A percentile compares a stretch with the other conserved stretches of the same genome.
phyloP scores from a whole-genome alignment of 2,888 invertebrate genomes.

The Zele albiditarsus region DNA sequence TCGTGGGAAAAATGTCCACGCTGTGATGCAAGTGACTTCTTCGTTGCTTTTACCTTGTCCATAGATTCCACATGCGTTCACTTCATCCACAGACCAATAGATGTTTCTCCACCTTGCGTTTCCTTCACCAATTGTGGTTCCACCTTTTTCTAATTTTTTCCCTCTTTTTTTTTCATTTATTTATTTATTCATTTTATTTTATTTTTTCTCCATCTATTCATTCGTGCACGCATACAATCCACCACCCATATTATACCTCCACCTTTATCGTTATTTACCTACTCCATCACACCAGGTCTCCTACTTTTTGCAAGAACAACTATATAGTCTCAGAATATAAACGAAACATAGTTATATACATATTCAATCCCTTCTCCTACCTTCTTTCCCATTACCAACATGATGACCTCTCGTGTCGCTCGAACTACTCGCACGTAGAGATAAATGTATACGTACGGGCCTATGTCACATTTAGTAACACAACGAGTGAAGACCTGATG shows the following conservation, averaged over 20 bases:
- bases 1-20: slow-evolving; percentile 55
- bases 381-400: slow-evolving; percentile 57
- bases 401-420: slow-evolving; percentile 71
- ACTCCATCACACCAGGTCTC: background rate
- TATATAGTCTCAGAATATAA: slow-evolving; percentile 14
- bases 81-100: background rate
- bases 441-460: slow-evolving; percentile 70
- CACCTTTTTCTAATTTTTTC: slow-evolving; percentile 27
- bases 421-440: slow-evolving; percentile 65
- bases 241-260: slow-evolving; percentile 27
- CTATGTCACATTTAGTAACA: slow-evolving; percentile 67
- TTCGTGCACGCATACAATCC: slow-evolving; percentile 34
- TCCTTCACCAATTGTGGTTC: background rate
- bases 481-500: slow-evolving; percentile 50
- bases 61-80: background rate
- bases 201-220: slow-evolving; percentile 38
- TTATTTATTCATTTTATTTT: slow-evolving; percentile 38
- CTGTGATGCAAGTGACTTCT: slow-evolving; percentile 52
- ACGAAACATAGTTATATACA: slow-evolving; percentile 1
- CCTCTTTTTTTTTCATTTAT: slow-evolving; percentile 32
- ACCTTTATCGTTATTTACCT: slow-evolving; percentile 32
- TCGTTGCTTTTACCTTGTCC: slow-evolving; percentile 33
- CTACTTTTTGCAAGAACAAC: slow-evolving; percentile 15
- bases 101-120: background rate
- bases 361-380: background rate